Base-by-base conservation (phyloP, 2,888 invertebrate species). In the Cylindroiulus punctatus region DNA sequence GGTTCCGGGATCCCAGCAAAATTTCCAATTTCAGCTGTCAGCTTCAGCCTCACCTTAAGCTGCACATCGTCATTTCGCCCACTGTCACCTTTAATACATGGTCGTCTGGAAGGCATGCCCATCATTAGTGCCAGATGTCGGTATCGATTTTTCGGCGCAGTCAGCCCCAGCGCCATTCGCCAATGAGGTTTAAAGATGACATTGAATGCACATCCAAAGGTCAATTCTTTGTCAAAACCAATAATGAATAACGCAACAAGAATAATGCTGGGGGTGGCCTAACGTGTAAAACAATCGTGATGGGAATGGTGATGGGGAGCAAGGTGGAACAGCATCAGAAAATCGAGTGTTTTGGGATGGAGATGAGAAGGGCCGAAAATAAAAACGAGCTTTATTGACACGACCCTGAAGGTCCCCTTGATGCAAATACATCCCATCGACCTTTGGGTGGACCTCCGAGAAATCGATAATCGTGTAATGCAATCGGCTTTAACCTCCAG, bases 191-290 rank as follows among this genome's bases (percentile, higher is more conserved):
- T 65, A 65, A 65, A 65, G 65, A 65, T 26, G 65, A 65, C 65
- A 65, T 65, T 65, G 65, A 65, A 65, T 65, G 65, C 65, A 26
- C 65, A 26, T 65, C 65, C 65, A 65, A 65, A 65, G 65, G 65
- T 65, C 65, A 65, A 65, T 65, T 65, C 65, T 65, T 65, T 65
- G 65, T 65, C 65, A 65, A 65, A 65, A 65, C 65, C 65, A 65
- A 65, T 65, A 65, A 65, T 65, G 65, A 65, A 65, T 65, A 65
- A 65, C 65, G 65, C 65, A 65, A 65, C 26, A 26, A 65, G 65
- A 65, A 65, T 65, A 65, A 65, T 65, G 65, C 65, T 2, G 65
- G 26, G 65, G 65, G 65, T 65, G 26, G 65, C 22, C 12, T 10
- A 8, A 65, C 26, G 65, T 65, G 65, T 65, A 65, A 65, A 65